phyloP scores from a whole-genome alignment of 2,113 vertebrate species.

The Aegotheles bennettii region DNA sequence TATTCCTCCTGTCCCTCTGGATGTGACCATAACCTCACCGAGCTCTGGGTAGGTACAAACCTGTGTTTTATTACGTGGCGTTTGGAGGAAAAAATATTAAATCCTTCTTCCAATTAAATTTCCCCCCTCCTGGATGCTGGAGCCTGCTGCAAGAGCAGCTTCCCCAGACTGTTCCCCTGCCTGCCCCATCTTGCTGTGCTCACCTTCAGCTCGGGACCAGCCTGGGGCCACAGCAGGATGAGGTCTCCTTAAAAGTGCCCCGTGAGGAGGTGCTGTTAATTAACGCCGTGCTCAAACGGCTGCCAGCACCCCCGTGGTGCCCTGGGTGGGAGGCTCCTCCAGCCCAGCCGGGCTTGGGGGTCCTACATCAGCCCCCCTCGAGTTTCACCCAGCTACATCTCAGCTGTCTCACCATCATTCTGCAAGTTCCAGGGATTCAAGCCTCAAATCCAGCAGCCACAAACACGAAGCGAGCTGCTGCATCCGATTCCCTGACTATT shows the following conservation, averaged over 20 bases:
- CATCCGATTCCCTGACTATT: background rate
- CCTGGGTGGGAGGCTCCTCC: background rate
- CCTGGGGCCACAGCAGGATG: background rate
- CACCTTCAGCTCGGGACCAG: background rate
- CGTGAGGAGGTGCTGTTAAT: background rate
- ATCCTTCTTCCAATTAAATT: background rate
- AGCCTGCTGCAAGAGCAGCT: background rate
- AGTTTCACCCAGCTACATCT: background rate
- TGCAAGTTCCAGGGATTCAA: background rate
- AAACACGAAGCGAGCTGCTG: background rate
- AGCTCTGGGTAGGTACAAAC: background rate
- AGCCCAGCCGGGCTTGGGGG: accelerated
- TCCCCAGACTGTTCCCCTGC: background rate
- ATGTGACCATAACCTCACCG: background rate
- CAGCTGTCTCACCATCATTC: background rate
- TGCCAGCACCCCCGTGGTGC: background rate
- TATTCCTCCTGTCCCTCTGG: slow-evolving; percentile 22
- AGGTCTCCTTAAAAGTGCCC: background rate
- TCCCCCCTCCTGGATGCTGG: background rate
- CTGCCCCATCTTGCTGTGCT: background rate
- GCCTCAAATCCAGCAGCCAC: background rate
- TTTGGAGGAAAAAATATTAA: background rate
- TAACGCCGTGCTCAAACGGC: background rate
- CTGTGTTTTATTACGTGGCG: background rate
- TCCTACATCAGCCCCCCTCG: background rate